Percentiles rank a stretch among this genome's conserved stretches.
These are phyloP conservation scores for Cyclina sinensis DNA, from an alignment of 1,140 invertebrate species.

Conservation along the genomic window DNA sequence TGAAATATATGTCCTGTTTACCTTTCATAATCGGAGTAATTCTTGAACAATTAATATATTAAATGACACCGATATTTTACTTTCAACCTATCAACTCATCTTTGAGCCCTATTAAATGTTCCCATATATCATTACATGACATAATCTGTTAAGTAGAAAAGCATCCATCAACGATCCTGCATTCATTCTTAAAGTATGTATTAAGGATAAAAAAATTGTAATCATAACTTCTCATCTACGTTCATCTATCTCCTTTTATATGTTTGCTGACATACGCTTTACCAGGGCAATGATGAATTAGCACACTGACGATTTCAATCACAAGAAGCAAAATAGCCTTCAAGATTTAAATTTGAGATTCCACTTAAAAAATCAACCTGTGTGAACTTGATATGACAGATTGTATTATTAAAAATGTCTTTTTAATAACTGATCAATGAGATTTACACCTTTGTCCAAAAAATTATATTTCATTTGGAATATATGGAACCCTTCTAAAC, in stretches of 20 bases:
- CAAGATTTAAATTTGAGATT: neutral
- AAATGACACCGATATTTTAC: too few species aligned
- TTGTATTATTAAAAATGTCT: too few species aligned
- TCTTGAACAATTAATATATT: neutral
- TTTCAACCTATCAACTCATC: too few species aligned
- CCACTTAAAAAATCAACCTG: neutral
- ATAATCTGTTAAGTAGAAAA: conserved; percentile 24
- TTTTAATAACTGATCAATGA: too few species aligned
- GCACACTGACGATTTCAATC: neutral
- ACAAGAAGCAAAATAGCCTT: neutral
- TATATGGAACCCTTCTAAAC: too few species aligned
- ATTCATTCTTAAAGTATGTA: neutral
- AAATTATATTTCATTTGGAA: too few species aligned
- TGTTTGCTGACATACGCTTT: neutral
- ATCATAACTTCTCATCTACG: neutral
- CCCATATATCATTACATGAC: conserved; percentile 2
- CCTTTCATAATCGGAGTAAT: neutral
- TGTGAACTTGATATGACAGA: too few species aligned
- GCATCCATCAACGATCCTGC: neutral
- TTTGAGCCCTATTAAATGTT: neutral
- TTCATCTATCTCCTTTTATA: conserved; percentile 8
- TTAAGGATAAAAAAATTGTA: neutral
- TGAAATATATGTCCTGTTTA: neutral
- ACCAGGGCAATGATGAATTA: neutral
- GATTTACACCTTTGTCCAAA: too few species aligned